Base-by-base conservation (phyloP, 2,113 vertebrate species). In the Trematomus loennbergii region DNA sequence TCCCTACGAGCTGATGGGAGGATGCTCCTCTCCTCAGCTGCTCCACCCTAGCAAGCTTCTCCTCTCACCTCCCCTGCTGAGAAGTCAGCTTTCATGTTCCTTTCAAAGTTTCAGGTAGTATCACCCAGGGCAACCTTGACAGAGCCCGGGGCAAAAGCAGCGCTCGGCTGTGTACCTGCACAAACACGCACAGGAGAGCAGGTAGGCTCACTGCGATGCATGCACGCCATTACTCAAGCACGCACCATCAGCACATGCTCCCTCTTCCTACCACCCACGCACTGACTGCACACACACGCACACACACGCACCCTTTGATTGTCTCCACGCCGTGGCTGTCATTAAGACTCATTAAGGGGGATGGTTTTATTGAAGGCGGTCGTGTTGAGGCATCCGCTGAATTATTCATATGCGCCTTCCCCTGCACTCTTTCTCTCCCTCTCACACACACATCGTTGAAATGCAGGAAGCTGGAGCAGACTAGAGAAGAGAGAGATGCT, bases 321-420 rank as follows among this genome's bases (percentile, higher is more conserved):
- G 90, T 93, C 92, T 91, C 89, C 88, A 91, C 82, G 45, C 83
- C 86, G 82, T 91, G 89, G 76, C 91, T 94, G 93, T 91, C 93
- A 94, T 94, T 94, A 94, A 92, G 92, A 85, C 93, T 94, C 93
- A 94, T 95, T 95, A 94, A 93, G 89, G 93, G n/a, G 89, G 90
- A 94, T 94, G 92, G 90, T 93, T 95, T 95, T 94, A 94, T 94
- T 91, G 92, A 93, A 94, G 92, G 90, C 91, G 74, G 92, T 89
- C 84, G 83, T 87, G 90, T 93, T 87, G 90, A 93, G 90, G 92
- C 89, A 93, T 92, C 87, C 60, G n/a, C 77, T 94, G 93, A 91
- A 94, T 94, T 94, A 94, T 95, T 95, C 91, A 94, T 93, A 62
- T 18, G 12, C n/a, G 71, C 77, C 55, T 85, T 80, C 73, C 84